phyloP scores from a whole-genome alignment of 64 coral and sea anemone genomes.

The Montipora foliosa region DNA sequence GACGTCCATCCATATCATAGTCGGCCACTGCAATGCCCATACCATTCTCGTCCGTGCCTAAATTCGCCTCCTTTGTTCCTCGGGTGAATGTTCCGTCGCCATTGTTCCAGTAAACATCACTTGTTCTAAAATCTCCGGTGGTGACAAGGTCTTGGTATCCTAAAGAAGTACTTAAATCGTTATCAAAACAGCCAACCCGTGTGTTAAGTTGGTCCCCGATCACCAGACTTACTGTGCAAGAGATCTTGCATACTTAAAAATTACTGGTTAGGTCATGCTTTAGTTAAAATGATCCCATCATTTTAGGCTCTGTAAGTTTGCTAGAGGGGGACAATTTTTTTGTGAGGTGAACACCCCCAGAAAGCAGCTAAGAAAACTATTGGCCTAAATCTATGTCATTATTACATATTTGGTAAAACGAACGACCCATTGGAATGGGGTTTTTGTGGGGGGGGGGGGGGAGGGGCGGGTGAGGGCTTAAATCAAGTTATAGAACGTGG shows the following conservation, averaged over 20 bases:
- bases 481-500: not conserved
- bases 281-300: not conserved
- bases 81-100: conserved; percentile 91
- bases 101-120: conserved; percentile 92
- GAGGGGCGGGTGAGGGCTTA: not conserved
- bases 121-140: conserved; percentile 93
- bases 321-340: too few species aligned
- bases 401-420: too few species aligned
- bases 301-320: too few species aligned
- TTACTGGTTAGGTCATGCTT: not conserved
- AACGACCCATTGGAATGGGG: too few species aligned
- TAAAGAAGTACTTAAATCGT: not conserved
- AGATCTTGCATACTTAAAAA: too few species aligned
- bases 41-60: conserved; percentile 96
- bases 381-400: too few species aligned
- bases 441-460: too few species aligned
- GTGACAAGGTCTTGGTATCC: conserved; percentile 84
- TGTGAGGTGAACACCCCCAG: too few species aligned
- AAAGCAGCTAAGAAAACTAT: too few species aligned
- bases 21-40: conserved; percentile 96
- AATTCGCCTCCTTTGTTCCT: conserved; percentile 63
- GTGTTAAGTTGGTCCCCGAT: too few species aligned
- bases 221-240: too few species aligned
- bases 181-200: not conserved
- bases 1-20: conserved; percentile 85